Conservation (phyloP, 2,113 vertebrate genomes). For the Chionomys nivalis region DNA sequence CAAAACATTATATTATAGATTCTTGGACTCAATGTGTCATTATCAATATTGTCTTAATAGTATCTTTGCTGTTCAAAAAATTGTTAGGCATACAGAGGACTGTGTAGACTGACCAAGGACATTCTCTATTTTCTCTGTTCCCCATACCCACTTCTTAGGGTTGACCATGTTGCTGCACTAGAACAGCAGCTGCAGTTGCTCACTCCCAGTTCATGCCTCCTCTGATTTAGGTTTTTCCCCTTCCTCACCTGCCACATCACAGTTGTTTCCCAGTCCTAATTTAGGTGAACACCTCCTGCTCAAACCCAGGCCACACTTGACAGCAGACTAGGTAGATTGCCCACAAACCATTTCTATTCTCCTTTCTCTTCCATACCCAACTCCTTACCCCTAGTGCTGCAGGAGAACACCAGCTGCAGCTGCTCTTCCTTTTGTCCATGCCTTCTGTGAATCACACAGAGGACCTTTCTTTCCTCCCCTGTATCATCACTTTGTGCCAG, state of each 20-base stretch:
- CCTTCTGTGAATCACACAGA: neutral
- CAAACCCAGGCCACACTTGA: neutral
- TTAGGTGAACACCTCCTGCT: neutral
- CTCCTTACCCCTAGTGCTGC: neutral
- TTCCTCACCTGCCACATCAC: neutral
- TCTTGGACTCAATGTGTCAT: neutral
- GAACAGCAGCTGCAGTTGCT: neutral
- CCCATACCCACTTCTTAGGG: neutral
- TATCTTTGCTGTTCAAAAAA: neutral
- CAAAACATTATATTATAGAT: neutral
- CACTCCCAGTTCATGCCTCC: neutral
- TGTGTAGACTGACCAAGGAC: neutral
- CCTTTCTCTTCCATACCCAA: neutral
- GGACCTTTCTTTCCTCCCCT: no score
- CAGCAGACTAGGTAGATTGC: neutral
- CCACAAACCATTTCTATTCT: neutral
- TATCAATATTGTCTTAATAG: neutral
- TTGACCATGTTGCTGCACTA: neutral
- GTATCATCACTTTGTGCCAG: no score
- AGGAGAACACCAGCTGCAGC: neutral
- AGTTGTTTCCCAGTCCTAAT: neutral
- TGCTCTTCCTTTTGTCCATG: neutral
- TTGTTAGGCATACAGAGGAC: neutral
- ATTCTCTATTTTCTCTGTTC: neutral
- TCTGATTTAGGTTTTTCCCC: no score